These are phyloP conservation scores for Liolophura sinensis DNA, from an alignment of 1,140 invertebrate genomes.

Conservation along the genomic window DNA sequence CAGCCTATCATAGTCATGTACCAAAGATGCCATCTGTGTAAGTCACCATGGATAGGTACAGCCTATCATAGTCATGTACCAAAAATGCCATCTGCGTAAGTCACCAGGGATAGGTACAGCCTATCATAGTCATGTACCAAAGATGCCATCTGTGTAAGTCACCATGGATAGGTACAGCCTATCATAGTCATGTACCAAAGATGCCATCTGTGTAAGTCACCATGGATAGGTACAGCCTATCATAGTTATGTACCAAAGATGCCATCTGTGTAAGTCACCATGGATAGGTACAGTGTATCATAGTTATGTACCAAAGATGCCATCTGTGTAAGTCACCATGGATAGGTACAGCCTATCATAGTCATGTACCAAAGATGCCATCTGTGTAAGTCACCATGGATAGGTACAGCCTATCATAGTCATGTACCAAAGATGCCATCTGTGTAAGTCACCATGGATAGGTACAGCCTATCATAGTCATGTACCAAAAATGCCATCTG, in stretches of 20 bases:
- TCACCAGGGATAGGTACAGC: neutral
- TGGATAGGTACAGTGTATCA: slow-evolving; percentile 94
- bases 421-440: slow-evolving; percentile 98
- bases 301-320: slow-evolving; percentile 98
- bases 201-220: slow-evolving; percentile 81
- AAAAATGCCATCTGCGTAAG: slow-evolving; percentile 91
- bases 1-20: neutral
- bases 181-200: slow-evolving; percentile 98
- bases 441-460: slow-evolving; percentile 63
- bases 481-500: neutral
- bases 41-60: too few species aligned
- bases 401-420: slow-evolving; percentile 95
- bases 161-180: too few species aligned
- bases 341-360: neutral
- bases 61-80: slow-evolving; percentile 96
- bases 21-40: neutral
- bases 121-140: neutral
- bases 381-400: too few species aligned
- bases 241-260: neutral
- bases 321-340: slow-evolving; percentile 71
- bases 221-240: neutral
- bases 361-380: neutral
- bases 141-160: neutral
- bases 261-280: neutral
- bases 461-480: neutral